Evolutionary conservation across 2,797 vertebrate genomes (phyloP).

Genomic region (Pangasius mekongensis): DNA sequence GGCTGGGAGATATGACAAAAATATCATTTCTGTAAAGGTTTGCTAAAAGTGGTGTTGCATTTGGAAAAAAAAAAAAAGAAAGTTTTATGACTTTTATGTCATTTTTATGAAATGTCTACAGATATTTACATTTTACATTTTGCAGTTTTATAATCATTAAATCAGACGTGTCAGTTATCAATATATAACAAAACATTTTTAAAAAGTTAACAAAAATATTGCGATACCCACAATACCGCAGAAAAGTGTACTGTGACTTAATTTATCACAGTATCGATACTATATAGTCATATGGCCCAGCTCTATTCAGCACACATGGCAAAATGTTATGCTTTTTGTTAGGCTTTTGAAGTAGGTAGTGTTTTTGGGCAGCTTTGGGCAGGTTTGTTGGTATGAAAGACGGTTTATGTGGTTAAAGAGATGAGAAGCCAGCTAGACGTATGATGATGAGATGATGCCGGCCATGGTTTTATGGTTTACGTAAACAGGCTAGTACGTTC

Average conservation of each 20-base stretch:
- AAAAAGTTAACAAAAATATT: background rate
- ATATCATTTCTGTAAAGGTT: no score
- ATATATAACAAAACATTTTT: background rate
- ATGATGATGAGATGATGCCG: background rate
- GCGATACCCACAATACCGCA: background rate
- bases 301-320: background rate
- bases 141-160: background rate
- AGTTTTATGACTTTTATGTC: no score
- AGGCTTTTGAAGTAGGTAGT: background rate
- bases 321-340: background rate
- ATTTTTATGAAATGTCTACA: background rate
- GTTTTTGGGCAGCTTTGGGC: no score
- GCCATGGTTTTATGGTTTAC: no score
- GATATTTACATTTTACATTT: no score
- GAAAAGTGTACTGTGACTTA: background rate
- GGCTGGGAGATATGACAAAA: background rate
- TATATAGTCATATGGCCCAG: background rate
- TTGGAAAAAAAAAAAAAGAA: no score
- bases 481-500: background rate
- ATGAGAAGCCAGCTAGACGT: background rate
- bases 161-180: background rate
- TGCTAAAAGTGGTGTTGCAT: no score
- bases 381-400: no score
- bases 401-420: background rate
- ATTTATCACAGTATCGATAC: background rate